Conservation (phyloP, 2,113 vertebrate genomes). For the Erinaceus europaeus region DNA sequence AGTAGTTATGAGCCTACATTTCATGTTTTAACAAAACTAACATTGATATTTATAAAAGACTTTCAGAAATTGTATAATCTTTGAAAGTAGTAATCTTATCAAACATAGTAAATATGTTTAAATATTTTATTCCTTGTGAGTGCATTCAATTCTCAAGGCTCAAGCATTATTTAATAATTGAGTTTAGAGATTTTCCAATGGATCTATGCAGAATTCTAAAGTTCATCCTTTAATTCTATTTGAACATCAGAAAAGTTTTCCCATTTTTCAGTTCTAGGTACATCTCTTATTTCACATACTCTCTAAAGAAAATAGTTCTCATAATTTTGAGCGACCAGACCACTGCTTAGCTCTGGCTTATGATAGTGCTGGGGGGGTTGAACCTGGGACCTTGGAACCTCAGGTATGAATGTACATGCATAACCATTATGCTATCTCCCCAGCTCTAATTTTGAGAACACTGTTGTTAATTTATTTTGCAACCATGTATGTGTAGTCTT, state of each 20-base stretch:
- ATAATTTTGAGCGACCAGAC: background rate
- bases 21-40: constrained; percentile 32
- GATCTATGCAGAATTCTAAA: background rate
- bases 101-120: background rate
- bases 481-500: background rate
- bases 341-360: too few relatives aligned
- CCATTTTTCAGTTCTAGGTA: background rate
- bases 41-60: constrained; percentile 5
- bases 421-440: too few relatives aligned
- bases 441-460: background rate
- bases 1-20: background rate
- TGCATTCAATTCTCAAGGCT: background rate
- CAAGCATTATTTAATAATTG: background rate
- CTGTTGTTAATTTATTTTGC: background rate
- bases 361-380: too few relatives aligned
- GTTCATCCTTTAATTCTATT: constrained; percentile 23
- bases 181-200: background rate
- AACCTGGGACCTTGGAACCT: too few relatives aligned
- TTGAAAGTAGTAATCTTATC: constrained; percentile 1
- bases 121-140: background rate
- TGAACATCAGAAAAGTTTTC: background rate
- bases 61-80: background rate
- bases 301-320: background rate
- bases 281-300: background rate
- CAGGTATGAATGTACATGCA: too few relatives aligned